Evolutionary conservation across 2,113 vertebrate genomes (phyloP), one percentile per base, ranked within the genome.

Genomic region (Sclerurus mexicanus): DNA sequence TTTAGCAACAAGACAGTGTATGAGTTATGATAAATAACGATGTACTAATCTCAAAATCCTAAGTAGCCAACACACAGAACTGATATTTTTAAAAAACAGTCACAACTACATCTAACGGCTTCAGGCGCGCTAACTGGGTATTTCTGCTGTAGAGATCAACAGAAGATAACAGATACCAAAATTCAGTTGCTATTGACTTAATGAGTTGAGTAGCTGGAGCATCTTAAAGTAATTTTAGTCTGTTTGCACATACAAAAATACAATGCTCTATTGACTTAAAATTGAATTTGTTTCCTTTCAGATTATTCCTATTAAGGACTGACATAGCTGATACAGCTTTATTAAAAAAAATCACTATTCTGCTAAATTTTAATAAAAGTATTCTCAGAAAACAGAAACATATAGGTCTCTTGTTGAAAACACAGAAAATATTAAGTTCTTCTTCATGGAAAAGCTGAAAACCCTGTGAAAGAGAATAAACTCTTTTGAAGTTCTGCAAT

Each of bases 171-270:
- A 71, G 72, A 89, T 66, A 91, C 31, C n/a, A 69, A 94, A 90
- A 83, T 84, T 91, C 63, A 72, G 67, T 93, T 93, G 72, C 76
- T 58, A 93, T 10, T 86, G 56, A 91, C 56, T 79, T 91, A 75
- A 95, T 80, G 68, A 96, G 93, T 76, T 67, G 93, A 96, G 81
- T 82, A 96, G 88, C 82, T 93, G 85, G 77, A 80, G 55, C 81
- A 84, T 93, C 88, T 91, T 89, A 90, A 80, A 93, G 63, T 93
- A 89, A 87, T 87, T 87, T 93, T 84, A 76, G 72, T 81, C 83
- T 91, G 88, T 89, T 83, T 85, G 88, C 68, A 93, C 60, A 87
- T 87, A 89, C n/a, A 89, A 77, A 93, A 96, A 93, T 89, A 93
- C 81, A 95, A 87, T 63, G 5, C 56, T 83, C 62, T 86, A 95